Conservation (phyloP, 2,888 invertebrate species). For the Cybosia mesomella region DNA sequence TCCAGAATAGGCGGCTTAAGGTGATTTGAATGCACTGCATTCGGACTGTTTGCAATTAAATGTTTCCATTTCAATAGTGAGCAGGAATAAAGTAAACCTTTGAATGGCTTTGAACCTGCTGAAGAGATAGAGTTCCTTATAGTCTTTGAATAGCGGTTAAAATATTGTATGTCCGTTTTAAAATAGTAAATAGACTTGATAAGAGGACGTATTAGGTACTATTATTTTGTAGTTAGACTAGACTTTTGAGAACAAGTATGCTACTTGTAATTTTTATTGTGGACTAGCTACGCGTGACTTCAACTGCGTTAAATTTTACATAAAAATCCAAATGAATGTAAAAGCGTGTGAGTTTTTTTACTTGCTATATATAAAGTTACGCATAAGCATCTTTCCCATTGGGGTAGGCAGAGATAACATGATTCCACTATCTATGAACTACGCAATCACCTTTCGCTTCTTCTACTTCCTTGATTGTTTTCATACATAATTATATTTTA, state of each 20-base stretch:
- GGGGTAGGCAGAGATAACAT: background rate
- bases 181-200: background rate
- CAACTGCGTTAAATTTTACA: background rate
- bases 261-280: too few species aligned
- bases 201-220: background rate
- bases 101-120: slow-evolving; percentile 47
- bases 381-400: background rate
- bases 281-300: too few species aligned
- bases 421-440: background rate
- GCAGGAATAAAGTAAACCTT: slow-evolving; percentile 59
- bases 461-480: background rate
- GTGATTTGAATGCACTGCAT: slow-evolving; percentile 66
- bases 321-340: background rate
- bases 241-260: too few species aligned
- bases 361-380: too few species aligned
- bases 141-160: background rate
- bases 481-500: too few species aligned
- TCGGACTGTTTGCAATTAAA: slow-evolving; percentile 70
- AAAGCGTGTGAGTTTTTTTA: background rate
- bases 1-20: slow-evolving; percentile 59
- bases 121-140: background rate
- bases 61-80: slow-evolving; percentile 70
- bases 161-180: background rate
- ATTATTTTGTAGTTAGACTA: too few species aligned
- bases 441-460: background rate